These are phyloP conservation scores for Venturia canescens DNA, from an alignment of 1,140 invertebrate species.

Conservation along the genomic window DNA sequence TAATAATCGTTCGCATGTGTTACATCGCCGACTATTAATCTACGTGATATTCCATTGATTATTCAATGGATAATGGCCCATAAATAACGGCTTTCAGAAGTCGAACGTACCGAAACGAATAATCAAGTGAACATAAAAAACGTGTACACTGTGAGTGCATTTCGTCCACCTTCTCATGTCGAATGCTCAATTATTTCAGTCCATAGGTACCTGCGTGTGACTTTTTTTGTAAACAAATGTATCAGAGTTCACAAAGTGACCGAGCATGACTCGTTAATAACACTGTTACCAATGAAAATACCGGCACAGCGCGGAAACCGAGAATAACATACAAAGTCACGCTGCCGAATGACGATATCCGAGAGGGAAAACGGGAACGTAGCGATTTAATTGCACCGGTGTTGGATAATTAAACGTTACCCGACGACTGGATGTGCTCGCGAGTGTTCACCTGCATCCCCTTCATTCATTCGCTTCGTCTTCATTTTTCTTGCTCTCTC, in stretches of 20 bases:
- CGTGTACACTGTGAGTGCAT: neutral
- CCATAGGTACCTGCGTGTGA: neutral
- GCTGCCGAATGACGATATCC: constrained; percentile 15
- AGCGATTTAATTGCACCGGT: constrained; percentile 36
- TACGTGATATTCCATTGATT: neutral
- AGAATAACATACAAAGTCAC: constrained; percentile 22
- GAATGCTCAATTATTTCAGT: neutral
- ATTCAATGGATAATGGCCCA: neutral
- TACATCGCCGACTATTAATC: neutral
- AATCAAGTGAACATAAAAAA: neutral
- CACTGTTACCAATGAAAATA: neutral
- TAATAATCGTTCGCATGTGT: constrained; percentile 2
- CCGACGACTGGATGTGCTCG: neutral
- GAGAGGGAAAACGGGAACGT: constrained; percentile 4
- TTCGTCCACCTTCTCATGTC: neutral
- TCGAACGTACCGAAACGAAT: neutral
- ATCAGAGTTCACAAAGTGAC: neutral
- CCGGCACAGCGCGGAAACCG: neutral
- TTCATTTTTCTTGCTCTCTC: neutral
- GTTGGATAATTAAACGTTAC: constrained; percentile 37
- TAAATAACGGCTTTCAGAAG: neutral
- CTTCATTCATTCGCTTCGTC: neutral
- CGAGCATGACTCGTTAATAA: constrained; percentile 13
- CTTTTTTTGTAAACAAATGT: neutral
- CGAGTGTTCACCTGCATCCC: neutral